Base-by-base conservation (phyloP, 2,113 vertebrate genomes). In the Hippocampus comes region DNA sequence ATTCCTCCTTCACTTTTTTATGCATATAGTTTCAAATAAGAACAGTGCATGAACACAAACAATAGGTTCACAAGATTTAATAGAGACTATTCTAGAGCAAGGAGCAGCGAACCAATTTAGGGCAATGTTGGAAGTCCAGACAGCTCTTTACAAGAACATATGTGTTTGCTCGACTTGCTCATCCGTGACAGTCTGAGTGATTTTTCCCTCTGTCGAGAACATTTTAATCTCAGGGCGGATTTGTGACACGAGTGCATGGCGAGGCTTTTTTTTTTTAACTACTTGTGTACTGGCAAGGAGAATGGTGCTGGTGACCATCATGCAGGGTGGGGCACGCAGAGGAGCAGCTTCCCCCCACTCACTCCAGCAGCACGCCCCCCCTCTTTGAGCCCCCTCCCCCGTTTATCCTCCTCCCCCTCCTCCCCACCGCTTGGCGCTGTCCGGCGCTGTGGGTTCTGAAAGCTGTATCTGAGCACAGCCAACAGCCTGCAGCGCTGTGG, bases 381-480 rank as follows among this genome's bases (percentile, higher is more conserved):
- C 68, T 64, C 34, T 9, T 21, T 9, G 1, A 55, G 43, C 14
- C 61, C 12, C 65, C 43, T 67, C 43, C 66, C n/a, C 12, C 77
- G 43, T 82, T 88, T 82, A 86, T 80, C 48, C 82, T 89, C 83
- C 88, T 80, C 85, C 86, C 88, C 86, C 89, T 87, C 90, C 89
- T 85, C 89, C 89, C 85, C 87, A 86, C 86, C 82, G 90, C 84
- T 77, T 84, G 79, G 88, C 89, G 91, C 92, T 93, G 89, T 93
- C 91, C 91, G 90, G 90, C 67, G 81, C 74, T 72, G 14, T 76
- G 84, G 59, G 86, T 87, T 85, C 87, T 90, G 89, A 89, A 88
- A 78, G 79, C 84, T 70, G 81, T 73, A 79, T 79, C 56, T 78
- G 82, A 82, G 70, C 51, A 53, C 82, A 77, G 74, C 63, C 71